phyloP scores from a whole-genome alignment of 2,797 vertebrate genomes.

The Sebastes melanostomus region DNA sequence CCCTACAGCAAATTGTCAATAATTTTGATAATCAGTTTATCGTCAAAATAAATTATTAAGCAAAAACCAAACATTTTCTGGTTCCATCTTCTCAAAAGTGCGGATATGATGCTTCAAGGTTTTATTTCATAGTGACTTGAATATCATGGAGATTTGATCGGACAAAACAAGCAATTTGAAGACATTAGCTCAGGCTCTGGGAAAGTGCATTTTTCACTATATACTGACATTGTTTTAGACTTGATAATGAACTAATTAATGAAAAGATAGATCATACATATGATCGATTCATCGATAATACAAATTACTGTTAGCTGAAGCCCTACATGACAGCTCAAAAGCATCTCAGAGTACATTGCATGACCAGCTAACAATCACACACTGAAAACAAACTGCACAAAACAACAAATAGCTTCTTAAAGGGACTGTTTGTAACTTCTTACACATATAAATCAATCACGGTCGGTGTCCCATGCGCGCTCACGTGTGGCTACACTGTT shows the following conservation, averaged over 20 bases:
- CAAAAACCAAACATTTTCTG: not conserved
- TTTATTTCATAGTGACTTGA: not conserved
- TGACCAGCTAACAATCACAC: not conserved
- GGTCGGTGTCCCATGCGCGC: too few relatives aligned
- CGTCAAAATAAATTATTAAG: not conserved
- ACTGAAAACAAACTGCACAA: not conserved
- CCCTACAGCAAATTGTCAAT: too few relatives aligned
- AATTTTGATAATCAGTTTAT: not conserved
- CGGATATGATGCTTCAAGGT: too few relatives aligned
- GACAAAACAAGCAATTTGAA: not conserved
- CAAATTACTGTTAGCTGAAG: not conserved
- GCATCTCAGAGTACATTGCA: not conserved
- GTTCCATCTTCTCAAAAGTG: not conserved
- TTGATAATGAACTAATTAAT: not conserved
- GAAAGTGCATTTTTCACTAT: not conserved
- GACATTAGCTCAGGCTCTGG: not conserved
- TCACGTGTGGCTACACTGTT: too few relatives aligned
- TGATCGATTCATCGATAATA: not conserved
- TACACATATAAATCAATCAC: too few relatives aligned
- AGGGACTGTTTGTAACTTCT: too few relatives aligned
- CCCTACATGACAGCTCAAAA: not conserved
- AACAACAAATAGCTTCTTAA: not conserved
- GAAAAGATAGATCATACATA: not conserved
- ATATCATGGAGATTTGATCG: not conserved
- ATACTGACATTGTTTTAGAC: not conserved